phyloP scores from a whole-genome alignment of 2,888 invertebrate genomes.

The Dendrolimus pini region DNA sequence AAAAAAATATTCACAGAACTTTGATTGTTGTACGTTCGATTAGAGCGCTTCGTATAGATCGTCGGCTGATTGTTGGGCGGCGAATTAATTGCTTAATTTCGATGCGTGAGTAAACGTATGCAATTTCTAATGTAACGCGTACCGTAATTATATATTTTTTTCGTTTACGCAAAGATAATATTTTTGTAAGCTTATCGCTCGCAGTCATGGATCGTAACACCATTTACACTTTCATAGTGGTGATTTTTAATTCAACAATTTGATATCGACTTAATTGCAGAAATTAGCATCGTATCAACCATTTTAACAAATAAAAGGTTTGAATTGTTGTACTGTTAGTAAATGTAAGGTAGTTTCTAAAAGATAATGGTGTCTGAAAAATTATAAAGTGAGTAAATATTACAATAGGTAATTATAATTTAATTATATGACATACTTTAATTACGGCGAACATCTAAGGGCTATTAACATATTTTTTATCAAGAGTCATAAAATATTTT shows the following conservation, averaged over 20 bases:
- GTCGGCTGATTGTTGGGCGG: slow-evolving; percentile 56
- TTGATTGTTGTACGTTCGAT: slow-evolving; percentile 53
- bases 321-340: no score
- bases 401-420: slow-evolving; percentile 14
- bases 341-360: no score
- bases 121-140: slow-evolving; percentile 63
- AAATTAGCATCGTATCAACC: slow-evolving; percentile 10
- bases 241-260: slow-evolving; percentile 24
- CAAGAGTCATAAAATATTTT: no score
- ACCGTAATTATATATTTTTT: slow-evolving; percentile 54
- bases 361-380: no score
- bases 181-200: slow-evolving; percentile 65
- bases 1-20: slow-evolving; percentile 32
- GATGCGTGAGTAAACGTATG: slow-evolving; percentile 63
- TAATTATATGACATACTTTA: neutral
- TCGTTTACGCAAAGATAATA: slow-evolving; percentile 52
- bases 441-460: no score
- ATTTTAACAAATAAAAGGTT: neutral
- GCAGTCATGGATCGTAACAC: slow-evolving; percentile 60
- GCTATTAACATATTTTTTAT: no score
- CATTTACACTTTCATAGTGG: slow-evolving; percentile 45
- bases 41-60: slow-evolving; percentile 51
- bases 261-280: slow-evolving; percentile 27
- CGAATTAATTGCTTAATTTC: slow-evolving; percentile 70
- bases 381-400: slow-evolving; percentile 6